Percentiles rank a stretch among this genome's conserved stretches.
Evolutionary conservation across 2,113 vertebrate species (phyloP).

Genomic region (Lipophrys pholis): DNA sequence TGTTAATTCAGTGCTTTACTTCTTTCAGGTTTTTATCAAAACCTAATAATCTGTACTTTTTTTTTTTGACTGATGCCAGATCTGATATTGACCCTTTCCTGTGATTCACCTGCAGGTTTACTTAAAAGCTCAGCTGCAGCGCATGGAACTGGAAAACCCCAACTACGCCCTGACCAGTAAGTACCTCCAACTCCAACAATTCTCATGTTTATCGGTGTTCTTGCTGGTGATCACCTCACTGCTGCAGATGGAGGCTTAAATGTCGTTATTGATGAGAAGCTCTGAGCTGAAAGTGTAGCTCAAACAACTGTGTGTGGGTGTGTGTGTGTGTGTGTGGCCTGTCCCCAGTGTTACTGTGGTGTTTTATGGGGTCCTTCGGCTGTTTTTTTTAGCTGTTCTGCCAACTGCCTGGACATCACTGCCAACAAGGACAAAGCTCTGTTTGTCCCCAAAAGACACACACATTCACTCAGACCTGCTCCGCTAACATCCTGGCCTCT

Average conservation of each 20-base stretch:
- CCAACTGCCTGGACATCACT: constrained; percentile 69
- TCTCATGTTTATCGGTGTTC: not conserved
- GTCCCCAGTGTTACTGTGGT: constrained; percentile 42
- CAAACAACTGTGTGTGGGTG: constrained; percentile 31
- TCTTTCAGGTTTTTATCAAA: not conserved
- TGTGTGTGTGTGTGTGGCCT: constrained; percentile 33
- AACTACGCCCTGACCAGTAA: constrained; percentile 97
- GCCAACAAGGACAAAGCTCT: constrained; percentile 65
- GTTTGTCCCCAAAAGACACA: constrained; percentile 54
- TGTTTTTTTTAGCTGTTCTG: constrained; percentile 60
- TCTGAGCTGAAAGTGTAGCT: constrained; percentile 51
- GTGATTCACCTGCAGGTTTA: constrained; percentile 83
- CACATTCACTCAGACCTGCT: constrained; percentile 27
- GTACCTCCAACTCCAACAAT: constrained; percentile 52
- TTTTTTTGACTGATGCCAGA: constrained; percentile 4
- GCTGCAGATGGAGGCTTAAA: constrained; percentile 3
- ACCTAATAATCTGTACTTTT: not conserved
- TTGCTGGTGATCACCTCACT: not conserved
- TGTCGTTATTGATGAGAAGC: constrained; percentile 1
- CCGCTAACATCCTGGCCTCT: constrained; percentile 60
- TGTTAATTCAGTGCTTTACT: not conserved
- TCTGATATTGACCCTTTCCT: constrained; percentile 7
- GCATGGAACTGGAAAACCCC: constrained; percentile 97
- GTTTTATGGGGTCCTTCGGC: constrained; percentile 56
- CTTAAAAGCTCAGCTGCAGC: constrained; percentile 94